These are phyloP conservation scores for Tragelaphus oryx DNA, from an alignment of 2,797 vertebrate genomes.

Conservation along the genomic window DNA sequence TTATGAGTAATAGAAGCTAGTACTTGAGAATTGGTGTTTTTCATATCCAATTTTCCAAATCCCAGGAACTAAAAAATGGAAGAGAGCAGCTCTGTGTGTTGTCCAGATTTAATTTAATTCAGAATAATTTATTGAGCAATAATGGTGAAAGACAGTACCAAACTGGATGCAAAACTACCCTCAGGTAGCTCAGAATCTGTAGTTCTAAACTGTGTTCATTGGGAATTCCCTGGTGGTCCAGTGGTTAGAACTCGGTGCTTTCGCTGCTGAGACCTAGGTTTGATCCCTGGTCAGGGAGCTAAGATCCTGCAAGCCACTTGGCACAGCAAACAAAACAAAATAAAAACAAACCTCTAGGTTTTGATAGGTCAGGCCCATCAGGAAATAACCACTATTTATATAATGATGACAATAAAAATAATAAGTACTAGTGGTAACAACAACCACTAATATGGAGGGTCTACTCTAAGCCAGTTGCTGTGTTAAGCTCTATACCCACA, in stretches of 20 bases:
- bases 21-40: not conserved
- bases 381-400: not conserved
- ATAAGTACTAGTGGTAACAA: not conserved
- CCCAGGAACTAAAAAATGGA: not conserved
- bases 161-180: not conserved
- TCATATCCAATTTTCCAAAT: not conserved
- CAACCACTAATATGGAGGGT: not conserved
- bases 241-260: not conserved
- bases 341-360: not conserved
- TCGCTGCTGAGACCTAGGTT: not conserved
- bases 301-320: not conserved
- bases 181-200: not conserved
- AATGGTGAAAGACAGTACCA: not conserved
- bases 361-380: not conserved
- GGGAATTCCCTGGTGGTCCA: not conserved
- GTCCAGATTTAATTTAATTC: not conserved
- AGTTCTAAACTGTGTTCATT: not conserved
- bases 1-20: not conserved
- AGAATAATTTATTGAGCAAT: not conserved
- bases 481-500: not conserved
- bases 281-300: not conserved
- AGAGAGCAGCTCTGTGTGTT: not conserved
- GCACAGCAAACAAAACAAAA: not conserved
- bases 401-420: not conserved
- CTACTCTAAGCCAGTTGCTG: not conserved